phyloP scores from a whole-genome alignment of 2,113 vertebrate genomes.

The Archocentrus centrarchus region DNA sequence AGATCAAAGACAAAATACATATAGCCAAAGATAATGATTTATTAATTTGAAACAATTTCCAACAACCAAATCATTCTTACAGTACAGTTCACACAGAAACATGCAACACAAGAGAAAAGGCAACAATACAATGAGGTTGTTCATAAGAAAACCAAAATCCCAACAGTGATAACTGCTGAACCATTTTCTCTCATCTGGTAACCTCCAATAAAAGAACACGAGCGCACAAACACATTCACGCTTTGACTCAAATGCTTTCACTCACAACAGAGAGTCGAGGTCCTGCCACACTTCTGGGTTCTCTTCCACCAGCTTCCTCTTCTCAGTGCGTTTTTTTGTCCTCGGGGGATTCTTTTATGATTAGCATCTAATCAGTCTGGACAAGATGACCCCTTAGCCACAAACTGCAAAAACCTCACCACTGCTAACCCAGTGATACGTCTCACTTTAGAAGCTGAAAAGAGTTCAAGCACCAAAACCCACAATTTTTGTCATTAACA shows the following conservation, averaged over 20 bases:
- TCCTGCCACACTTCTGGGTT: background rate
- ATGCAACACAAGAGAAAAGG: constrained; percentile 61
- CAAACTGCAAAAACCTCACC: background rate
- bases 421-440: background rate
- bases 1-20: constrained; percentile 6
- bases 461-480: background rate
- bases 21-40: constrained; percentile 58
- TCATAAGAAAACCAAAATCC: constrained; percentile 28
- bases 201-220: constrained; percentile 34
- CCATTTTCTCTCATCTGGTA: constrained; percentile 10
- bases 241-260: background rate
- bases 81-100: constrained; percentile 42
- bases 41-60: constrained; percentile 54
- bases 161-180: constrained; percentile 29
- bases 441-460: too few species aligned
- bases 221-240: background rate
- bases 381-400: too few species aligned
- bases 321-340: background rate
- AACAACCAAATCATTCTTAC: constrained; percentile 36
- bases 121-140: constrained; percentile 40
- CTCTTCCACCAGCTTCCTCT: constrained; percentile 9
- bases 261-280: background rate
- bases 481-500: background rate
- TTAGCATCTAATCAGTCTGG: background rate
- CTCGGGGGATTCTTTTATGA: background rate